Conservation (phyloP, 2,113 vertebrate genomes). For the Centropus unirufus region DNA sequence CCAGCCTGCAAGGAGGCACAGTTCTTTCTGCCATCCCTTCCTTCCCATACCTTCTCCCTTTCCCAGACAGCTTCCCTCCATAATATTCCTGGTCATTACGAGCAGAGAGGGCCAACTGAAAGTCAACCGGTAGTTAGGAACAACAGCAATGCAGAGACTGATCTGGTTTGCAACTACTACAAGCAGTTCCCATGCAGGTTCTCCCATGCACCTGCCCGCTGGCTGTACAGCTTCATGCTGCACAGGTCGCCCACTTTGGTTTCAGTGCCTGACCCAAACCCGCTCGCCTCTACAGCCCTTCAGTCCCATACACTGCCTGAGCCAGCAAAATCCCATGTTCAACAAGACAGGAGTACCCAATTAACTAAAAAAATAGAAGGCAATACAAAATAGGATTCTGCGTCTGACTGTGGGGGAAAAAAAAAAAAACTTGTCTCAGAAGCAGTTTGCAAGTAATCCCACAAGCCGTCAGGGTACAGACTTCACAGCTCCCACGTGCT, state of each 20-base stretch:
- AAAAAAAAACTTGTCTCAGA: neutral
- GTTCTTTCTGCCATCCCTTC: accelerated
- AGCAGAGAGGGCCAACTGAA: neutral
- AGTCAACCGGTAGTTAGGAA: neutral
- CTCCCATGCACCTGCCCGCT: neutral
- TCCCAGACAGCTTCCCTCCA: neutral
- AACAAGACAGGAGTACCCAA: neutral
- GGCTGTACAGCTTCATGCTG: neutral
- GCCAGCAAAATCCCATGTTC: neutral
- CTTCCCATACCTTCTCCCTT: neutral
- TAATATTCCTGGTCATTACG: accelerated
- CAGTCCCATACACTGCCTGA: neutral
- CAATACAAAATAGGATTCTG: neutral
- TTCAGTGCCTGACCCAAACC: neutral
- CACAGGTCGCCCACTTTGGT: accelerated
- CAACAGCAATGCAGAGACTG: neutral
- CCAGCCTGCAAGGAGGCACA: neutral
- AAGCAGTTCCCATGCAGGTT: constrained; percentile 32
- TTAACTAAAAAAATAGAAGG: neutral
- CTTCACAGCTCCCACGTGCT: neutral
- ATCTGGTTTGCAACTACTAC: neutral
- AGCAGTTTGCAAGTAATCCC: neutral
- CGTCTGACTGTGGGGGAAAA: neutral
- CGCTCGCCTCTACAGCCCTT: neutral
- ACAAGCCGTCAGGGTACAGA: neutral